A percentile compares a stretch with the other conserved stretches of the same genome.
These are phyloP conservation scores for Peucedramus taeniatus DNA, from an alignment of 2,113 vertebrate genomes.

Conservation along the genomic window DNA sequence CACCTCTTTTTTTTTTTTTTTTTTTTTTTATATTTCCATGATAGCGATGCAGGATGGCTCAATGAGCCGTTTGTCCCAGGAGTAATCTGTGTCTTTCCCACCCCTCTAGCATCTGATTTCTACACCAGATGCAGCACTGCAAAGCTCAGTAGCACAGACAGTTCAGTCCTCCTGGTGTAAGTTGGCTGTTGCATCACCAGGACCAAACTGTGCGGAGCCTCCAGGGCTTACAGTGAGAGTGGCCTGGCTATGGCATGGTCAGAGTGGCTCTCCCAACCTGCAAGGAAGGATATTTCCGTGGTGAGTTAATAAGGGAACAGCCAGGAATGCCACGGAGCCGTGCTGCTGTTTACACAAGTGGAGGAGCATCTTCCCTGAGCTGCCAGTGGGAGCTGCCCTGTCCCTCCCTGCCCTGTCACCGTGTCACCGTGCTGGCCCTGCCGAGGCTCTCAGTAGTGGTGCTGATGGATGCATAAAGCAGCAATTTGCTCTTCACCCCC, in stretches of 20 bases:
- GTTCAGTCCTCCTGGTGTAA: not conserved
- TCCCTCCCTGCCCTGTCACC: not conserved
- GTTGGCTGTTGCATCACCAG: not conserved
- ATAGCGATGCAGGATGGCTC: not conserved
- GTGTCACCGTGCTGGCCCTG: not conserved
- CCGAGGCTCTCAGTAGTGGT: accelerated
- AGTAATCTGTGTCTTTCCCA: not conserved
- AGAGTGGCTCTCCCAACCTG: not conserved
- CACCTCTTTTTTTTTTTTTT: too few relatives aligned
- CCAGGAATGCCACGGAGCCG: not conserved
- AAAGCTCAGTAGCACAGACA: not conserved
- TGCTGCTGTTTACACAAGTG: not conserved
- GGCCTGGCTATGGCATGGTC: not conserved
- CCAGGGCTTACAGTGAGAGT: not conserved
- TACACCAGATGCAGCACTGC: not conserved
- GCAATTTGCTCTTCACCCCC: not conserved
- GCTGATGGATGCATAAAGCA: not conserved
- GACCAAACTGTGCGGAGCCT: not conserved
- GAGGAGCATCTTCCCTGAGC: not conserved
- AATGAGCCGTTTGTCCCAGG: not conserved
- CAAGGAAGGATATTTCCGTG: not conserved
- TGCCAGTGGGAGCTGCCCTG: not conserved
- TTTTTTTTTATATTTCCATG: not conserved
- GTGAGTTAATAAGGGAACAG: not conserved
- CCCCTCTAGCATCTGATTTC: not conserved